A percentile compares a stretch with the other conserved stretches of the same genome.
Conservation (phyloP, 2,797 vertebrate genomes). For the Poeciliopsis infans region DNA sequence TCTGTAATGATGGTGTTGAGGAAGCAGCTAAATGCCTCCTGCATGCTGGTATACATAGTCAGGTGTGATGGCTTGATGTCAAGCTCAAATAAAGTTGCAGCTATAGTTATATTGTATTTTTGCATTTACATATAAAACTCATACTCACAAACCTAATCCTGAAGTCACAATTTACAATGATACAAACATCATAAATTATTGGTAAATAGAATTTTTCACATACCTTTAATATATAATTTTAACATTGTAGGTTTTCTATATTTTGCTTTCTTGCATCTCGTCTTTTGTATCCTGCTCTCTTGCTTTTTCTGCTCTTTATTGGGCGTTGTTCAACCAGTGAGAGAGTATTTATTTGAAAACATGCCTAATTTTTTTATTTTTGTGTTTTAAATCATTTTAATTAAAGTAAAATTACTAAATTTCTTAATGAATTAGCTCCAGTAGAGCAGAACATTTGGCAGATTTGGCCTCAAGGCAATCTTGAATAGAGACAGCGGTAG, state of each 20-base stretch:
- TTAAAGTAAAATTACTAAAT: slow-evolving; percentile 44
- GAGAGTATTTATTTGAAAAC: neutral
- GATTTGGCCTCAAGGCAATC: slow-evolving; percentile 49
- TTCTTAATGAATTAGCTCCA: slow-evolving; percentile 50
- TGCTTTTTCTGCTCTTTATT: neutral
- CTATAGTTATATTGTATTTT: neutral
- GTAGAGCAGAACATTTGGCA: slow-evolving; percentile 36
- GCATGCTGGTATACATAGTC: neutral
- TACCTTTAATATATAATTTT: neutral
- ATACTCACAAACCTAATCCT: neutral
- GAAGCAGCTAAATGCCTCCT: neutral
- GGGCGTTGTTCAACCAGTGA: neutral
- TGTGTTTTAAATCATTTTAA: slow-evolving; percentile 9
- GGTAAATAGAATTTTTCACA: neutral
- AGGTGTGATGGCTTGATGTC: neutral
- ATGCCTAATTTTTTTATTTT: neutral
- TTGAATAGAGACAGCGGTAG: slow-evolving; percentile 53
- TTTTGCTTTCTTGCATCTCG: neutral
- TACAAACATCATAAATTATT: neutral
- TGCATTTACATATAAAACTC: neutral
- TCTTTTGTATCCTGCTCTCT: neutral
- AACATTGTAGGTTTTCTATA: neutral
- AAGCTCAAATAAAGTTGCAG: neutral
- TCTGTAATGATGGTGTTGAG: neutral
- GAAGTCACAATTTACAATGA: neutral